These are phyloP conservation scores for Danaus melanippus DNA, from an alignment of 1,140 invertebrate species.

Conservation along the genomic window DNA sequence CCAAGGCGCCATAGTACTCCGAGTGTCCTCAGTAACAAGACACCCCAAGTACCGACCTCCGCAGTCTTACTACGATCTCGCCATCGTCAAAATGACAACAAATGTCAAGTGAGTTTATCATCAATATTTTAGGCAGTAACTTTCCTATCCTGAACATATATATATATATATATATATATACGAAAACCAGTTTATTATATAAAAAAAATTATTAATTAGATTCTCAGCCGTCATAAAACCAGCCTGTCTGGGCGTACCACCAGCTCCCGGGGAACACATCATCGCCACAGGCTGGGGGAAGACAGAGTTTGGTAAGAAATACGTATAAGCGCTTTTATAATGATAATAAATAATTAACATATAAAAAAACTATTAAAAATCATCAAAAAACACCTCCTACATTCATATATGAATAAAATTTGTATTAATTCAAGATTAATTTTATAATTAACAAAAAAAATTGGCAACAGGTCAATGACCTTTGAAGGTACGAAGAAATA, in stretches of 20 bases:
- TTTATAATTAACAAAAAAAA: too few species aligned
- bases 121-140: not conserved
- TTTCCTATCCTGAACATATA: too few species aligned
- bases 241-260: conserved; percentile 45
- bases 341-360: conserved; percentile 1
- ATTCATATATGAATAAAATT: too few species aligned
- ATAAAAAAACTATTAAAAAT: too few species aligned
- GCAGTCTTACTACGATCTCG: conserved; percentile 51
- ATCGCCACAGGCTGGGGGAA: conserved; percentile 57
- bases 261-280: conserved; percentile 30
- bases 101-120: conserved; percentile 41
- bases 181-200: too few species aligned
- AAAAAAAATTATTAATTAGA: conserved; percentile 28
- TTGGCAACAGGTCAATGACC: too few species aligned
- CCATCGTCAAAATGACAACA: conserved; percentile 36
- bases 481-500: too few species aligned
- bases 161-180: too few species aligned
- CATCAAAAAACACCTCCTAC: too few species aligned
- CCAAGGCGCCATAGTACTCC: conserved; percentile 34
- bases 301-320: conserved; percentile 65
- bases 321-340: too few species aligned
- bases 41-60: conserved; percentile 54
- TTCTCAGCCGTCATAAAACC: conserved; percentile 49
- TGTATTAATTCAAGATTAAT: too few species aligned
- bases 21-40: conserved; percentile 34